Conservation (phyloP, 2,113 vertebrate genomes). For the Atractosteus spatula region DNA sequence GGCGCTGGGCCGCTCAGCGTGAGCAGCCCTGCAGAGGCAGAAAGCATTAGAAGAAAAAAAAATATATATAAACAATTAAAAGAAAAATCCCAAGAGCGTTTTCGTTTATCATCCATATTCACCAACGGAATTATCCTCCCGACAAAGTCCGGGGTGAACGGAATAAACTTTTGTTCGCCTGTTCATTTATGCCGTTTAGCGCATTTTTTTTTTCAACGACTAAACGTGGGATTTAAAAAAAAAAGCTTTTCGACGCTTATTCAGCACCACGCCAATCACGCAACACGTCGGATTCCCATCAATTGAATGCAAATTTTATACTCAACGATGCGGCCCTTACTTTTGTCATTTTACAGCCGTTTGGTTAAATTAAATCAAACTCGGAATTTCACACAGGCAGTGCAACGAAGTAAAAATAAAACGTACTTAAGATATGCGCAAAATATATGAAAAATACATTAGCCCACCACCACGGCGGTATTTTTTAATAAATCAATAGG, state of each 20-base stretch:
- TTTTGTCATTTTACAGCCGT: constrained; percentile 4
- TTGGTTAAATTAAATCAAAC: constrained; percentile 16
- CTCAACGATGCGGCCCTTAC: not conserved
- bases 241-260: too few species aligned
- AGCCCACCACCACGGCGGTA: constrained; percentile 5
- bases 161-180: not conserved
- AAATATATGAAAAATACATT: constrained; percentile 9
- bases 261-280: too few species aligned
- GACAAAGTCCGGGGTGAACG: not conserved
- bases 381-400: constrained; percentile 13
- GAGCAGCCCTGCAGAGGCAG: constrained; percentile 53
- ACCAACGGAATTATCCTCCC: not conserved
- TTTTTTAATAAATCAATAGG: constrained; percentile 24
- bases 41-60: constrained; percentile 35
- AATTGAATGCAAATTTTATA: not conserved
- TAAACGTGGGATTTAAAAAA: too few species aligned
- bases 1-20: constrained; percentile 62
- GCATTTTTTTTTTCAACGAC: not conserved
- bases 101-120: constrained; percentile 21
- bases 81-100: constrained; percentile 24
- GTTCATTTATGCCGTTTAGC: not conserved
- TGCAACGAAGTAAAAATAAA: constrained; percentile 16
- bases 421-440: constrained; percentile 16
- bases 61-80: constrained; percentile 38
- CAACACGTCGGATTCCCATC: too few species aligned